A percentile compares a stretch with the other conserved stretches of the same genome.
These are phyloP conservation scores for Embidobia sp. DNA, from an alignment of 2,888 invertebrate genomes.

Conservation along the genomic window DNA sequence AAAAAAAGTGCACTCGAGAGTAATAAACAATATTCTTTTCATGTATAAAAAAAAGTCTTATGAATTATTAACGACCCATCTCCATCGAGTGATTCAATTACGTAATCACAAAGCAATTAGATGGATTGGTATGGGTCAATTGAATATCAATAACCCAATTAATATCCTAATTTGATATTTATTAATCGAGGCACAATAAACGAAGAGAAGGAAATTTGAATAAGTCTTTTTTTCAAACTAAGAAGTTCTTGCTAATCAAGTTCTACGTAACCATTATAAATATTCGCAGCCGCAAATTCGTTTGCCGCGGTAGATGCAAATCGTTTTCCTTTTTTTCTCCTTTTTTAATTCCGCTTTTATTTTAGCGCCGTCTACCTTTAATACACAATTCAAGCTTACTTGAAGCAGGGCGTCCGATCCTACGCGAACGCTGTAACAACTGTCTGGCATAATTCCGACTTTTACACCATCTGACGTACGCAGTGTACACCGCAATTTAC, in stretches of 20 bases:
- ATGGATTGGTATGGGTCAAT: background rate
- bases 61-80: slow-evolving; percentile 27
- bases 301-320: slow-evolving; percentile 2
- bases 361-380: background rate
- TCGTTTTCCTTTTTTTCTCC: background rate
- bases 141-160: slow-evolving; percentile 36
- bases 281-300: slow-evolving; percentile 2
- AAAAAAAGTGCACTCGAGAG: no score
- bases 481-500: slow-evolving; percentile 71
- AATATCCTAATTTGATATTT: slow-evolving; percentile 29
- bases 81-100: slow-evolving; percentile 31
- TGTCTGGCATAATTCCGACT: slow-evolving; percentile 69
- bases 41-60: background rate
- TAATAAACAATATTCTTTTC: no score
- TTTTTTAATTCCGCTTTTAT: no score
- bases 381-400: slow-evolving; percentile 40
- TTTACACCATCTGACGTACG: slow-evolving; percentile 72
- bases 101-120: slow-evolving; percentile 33
- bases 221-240: slow-evolving; percentile 5
- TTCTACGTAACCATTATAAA: slow-evolving; percentile 7
- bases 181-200: slow-evolving; percentile 14
- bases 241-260: background rate
- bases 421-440: slow-evolving; percentile 56
- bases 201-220: slow-evolving; percentile 9
- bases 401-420: slow-evolving; percentile 20